These are phyloP conservation scores for Chaetogeoica ovagalla DNA, from an alignment of 2,888 invertebrate species.

Conservation along the genomic window DNA sequence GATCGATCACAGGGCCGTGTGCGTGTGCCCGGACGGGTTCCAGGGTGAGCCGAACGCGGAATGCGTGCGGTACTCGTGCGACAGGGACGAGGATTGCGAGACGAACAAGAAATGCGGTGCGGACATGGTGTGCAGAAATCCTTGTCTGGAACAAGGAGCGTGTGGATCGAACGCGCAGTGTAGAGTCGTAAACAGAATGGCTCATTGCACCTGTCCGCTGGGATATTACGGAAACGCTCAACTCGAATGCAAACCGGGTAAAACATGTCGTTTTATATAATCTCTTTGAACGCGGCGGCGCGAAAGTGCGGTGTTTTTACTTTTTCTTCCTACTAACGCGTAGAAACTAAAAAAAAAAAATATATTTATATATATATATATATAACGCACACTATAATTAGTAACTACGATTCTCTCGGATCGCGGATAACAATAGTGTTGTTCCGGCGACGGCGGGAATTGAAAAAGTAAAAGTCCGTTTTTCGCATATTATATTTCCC, in stretches of 20 bases:
- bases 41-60: constrained; percentile 64
- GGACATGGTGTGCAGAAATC: constrained; percentile 77
- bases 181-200: constrained; percentile 73
- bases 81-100: constrained; percentile 75
- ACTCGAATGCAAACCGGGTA: constrained; percentile 69
- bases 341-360: too few relatives aligned
- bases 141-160: constrained; percentile 74
- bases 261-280: not conserved
- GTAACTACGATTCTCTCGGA: too few relatives aligned
- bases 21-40: constrained; percentile 83
- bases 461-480: too few relatives aligned
- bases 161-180: constrained; percentile 87
- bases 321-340: too few relatives aligned
- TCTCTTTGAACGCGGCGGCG: not conserved
- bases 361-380: too few relatives aligned
- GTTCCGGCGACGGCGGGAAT: too few relatives aligned
- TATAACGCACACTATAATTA: too few relatives aligned
- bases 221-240: constrained; percentile 74
- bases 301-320: not conserved
- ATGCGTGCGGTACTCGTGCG: constrained; percentile 72
- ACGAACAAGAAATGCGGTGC: constrained; percentile 73
- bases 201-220: constrained; percentile 77
- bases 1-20: constrained; percentile 79
- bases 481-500: too few relatives aligned
- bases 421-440: too few relatives aligned